Evolutionary conservation across 2,888 invertebrate species (phyloP), one percentile per base, ranked within the genome.

Genomic region (Caenorhabditis panamensis): DNA sequence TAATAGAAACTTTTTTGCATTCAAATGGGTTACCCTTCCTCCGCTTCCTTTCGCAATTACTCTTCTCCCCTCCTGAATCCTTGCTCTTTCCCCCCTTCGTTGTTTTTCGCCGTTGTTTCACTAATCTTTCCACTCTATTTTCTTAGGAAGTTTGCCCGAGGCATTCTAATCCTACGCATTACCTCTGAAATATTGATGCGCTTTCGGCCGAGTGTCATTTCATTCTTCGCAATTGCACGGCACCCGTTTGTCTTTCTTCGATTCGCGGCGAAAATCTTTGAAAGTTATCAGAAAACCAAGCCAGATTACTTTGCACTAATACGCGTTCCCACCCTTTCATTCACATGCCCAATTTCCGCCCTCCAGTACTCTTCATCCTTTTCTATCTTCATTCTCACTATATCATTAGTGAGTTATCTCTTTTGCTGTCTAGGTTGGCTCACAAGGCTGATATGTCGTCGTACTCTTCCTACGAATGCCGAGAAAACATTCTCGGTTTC

Each of bases 161-260:
- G 64, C 59, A 61, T 63, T 71, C 64, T 78, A 78, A 78, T 78
- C 78, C 78, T 51, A 49, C 47, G 77, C 63, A 77, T 77, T 77
- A 77, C 69, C 77, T 68, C 63, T 78, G 77, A 78, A 78, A 69
- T 69, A 78, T 78, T 78, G 69, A 78, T 78, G 77, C 64, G 64
- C 59, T 59, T 22, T 59, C 37, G 18, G 36, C 41, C 59, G 51
- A 37, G 49, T 73, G 56, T 64, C 63, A 49, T 73, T 64, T 36
- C 20, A 47, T 58, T 58, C 51, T 62, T n/a, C n/a, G 41, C 2
- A 13, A 18, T 47, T 20, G n/a, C 18, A 4, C 47, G 18, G 41
- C 16, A 41, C 2, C 3, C 13, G 41, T 13, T 41, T 44, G n/a
- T 26, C 51, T 49, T 49, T 24, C 2, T 22, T 58, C 16, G 41